Evolutionary conservation across 2,888 invertebrate genomes (phyloP).

Genomic region (Philhelius pedissequus): DNA sequence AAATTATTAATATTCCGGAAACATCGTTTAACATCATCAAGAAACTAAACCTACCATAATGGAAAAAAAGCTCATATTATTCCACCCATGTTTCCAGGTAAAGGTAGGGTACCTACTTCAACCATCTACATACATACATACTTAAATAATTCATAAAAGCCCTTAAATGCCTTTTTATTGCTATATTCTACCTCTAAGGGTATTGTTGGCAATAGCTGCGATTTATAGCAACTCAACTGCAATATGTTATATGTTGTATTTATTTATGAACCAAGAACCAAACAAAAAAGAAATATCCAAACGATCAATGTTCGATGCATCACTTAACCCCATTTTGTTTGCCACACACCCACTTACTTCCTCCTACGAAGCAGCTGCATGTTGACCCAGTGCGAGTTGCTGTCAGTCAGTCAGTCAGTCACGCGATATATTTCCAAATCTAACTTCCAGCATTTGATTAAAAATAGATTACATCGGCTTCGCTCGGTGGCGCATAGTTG

Average conservation of each 20-base stretch:
- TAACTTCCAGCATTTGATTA: slow-evolving; percentile 61
- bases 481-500: slow-evolving; percentile 36
- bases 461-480: slow-evolving; percentile 59
- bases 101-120: background rate
- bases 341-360: slow-evolving; percentile 58
- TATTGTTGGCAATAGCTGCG: background rate
- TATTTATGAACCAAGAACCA: background rate
- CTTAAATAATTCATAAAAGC: slow-evolving; percentile 7
- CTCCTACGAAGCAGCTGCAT: slow-evolving; percentile 26
- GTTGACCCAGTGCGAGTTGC: slow-evolving; percentile 47
- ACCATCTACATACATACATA: too few species aligned
- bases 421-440: slow-evolving; percentile 61
- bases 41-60: background rate
- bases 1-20: background rate
- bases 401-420: slow-evolving; percentile 41
- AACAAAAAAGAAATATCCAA: background rate
- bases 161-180: background rate
- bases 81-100: background rate
- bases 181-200: background rate
- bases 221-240: background rate
- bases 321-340: slow-evolving; percentile 54
- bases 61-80: background rate
- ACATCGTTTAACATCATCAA: background rate
- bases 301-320: slow-evolving; percentile 49
- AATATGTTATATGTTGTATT: background rate